phyloP scores from a whole-genome alignment of 2,113 vertebrate species.

The Eudyptes chrysolophus region DNA sequence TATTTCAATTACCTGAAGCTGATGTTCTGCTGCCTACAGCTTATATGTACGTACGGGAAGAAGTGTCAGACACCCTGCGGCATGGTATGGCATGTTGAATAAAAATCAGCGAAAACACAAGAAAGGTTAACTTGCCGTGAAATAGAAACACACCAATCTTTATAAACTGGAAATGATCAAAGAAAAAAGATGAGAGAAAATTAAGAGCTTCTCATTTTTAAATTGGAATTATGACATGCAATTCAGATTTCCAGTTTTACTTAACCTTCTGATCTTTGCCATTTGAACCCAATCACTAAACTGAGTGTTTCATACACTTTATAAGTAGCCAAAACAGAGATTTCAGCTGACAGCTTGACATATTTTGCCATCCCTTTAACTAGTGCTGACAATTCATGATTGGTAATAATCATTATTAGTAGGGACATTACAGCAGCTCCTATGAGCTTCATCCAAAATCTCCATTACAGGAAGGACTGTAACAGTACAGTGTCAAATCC shows the following conservation, averaged over 20 bases:
- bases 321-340: neutral
- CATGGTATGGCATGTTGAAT: neutral
- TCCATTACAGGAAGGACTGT: neutral
- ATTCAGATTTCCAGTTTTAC: neutral
- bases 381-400: neutral
- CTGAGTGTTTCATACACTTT: neutral
- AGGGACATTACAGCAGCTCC: neutral
- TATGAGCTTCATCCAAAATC: neutral
- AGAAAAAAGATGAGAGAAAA: neutral
- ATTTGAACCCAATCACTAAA: neutral
- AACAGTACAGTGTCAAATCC: neutral
- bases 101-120: neutral
- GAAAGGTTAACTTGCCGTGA: neutral
- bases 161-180: neutral
- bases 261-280: neutral
- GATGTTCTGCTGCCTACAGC: neutral
- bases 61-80: neutral
- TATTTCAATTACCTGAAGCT: constrained; percentile 3
- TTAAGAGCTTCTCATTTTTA: neutral
- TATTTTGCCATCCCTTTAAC: neutral
- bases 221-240: neutral
- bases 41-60: neutral
- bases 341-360: neutral
- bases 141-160: neutral
- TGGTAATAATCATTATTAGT: neutral